These are phyloP conservation scores for Odontesthes bonariensis DNA, from an alignment of 2,113 vertebrate species.

Conservation along the genomic window DNA sequence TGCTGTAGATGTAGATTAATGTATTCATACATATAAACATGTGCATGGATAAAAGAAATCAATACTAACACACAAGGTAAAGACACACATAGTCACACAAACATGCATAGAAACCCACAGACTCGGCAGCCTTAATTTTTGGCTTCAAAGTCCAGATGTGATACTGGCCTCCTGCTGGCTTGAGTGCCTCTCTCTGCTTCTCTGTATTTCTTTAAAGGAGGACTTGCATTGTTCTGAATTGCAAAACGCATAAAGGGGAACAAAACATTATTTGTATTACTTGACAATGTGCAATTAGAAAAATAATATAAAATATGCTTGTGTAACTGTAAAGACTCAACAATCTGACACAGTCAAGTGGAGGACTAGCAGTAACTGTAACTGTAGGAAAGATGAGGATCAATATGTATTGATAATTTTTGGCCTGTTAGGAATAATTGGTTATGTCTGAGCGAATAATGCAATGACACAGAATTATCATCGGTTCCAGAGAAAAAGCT, in stretches of 20 bases:
- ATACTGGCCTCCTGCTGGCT: slow-evolving; percentile 64
- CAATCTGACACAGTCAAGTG: slow-evolving; percentile 31
- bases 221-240: slow-evolving; percentile 61
- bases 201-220: slow-evolving; percentile 62
- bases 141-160: slow-evolving; percentile 71
- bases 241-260: slow-evolving; percentile 71
- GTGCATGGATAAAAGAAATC: slow-evolving; percentile 6
- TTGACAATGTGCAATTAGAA: slow-evolving; percentile 58
- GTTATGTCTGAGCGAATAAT: slow-evolving; percentile 46
- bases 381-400: slow-evolving; percentile 44
- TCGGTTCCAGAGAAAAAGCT: slow-evolving; percentile 35
- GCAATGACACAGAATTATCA: slow-evolving; percentile 53
- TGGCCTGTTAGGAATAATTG: slow-evolving; percentile 65
- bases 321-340: slow-evolving; percentile 24
- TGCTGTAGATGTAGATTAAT: neutral
- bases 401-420: slow-evolving; percentile 61
- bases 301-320: slow-evolving; percentile 50
- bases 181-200: slow-evolving; percentile 40
- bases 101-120: slow-evolving; percentile 8
- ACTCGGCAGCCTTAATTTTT: slow-evolving; percentile 40
- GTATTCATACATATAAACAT: neutral
- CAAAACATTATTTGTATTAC: slow-evolving; percentile 63
- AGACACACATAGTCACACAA: neutral
- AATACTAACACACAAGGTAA: slow-evolving; percentile 8
- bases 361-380: slow-evolving; percentile 46